Conservation (phyloP, 2,113 vertebrate species). For the Trematomus loennbergii region DNA sequence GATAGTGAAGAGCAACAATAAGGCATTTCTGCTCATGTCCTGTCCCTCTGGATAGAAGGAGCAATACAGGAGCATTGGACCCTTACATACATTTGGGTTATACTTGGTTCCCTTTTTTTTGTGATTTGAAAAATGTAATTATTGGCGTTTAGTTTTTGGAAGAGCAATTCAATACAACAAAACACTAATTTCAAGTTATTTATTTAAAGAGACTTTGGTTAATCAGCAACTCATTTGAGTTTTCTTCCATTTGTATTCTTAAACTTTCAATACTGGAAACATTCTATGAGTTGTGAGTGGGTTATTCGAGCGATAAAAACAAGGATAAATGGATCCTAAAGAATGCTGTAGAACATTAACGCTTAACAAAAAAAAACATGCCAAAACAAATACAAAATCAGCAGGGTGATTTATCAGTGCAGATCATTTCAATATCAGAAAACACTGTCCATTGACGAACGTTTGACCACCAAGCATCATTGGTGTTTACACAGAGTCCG, state of each 20-base stretch:
- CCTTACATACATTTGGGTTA: not conserved
- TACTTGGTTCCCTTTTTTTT: not conserved
- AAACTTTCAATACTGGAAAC: not conserved
- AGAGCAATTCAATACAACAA: not conserved
- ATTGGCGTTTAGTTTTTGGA: not conserved
- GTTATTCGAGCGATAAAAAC: not conserved
- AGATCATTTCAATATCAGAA: too few species aligned
- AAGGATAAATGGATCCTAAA: not conserved
- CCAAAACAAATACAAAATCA: too few species aligned
- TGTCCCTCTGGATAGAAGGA: not conserved
- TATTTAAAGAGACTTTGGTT: not conserved
- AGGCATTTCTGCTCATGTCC: constrained; percentile 17
- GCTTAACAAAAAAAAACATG: too few species aligned
- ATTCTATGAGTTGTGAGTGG: constrained; percentile 1
- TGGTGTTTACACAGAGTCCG: too few species aligned
- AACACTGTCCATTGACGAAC: too few species aligned
- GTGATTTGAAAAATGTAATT: not conserved
- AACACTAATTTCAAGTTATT: not conserved
- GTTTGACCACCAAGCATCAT: too few species aligned
- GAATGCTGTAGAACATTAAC: too few species aligned
- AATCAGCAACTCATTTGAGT: not conserved
- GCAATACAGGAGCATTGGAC: not conserved
- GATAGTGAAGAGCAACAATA: constrained; percentile 36
- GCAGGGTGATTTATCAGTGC: too few species aligned
- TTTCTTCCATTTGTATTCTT: not conserved